phyloP scores from a whole-genome alignment of 2,113 vertebrate genomes.

The Puma concolor region DNA sequence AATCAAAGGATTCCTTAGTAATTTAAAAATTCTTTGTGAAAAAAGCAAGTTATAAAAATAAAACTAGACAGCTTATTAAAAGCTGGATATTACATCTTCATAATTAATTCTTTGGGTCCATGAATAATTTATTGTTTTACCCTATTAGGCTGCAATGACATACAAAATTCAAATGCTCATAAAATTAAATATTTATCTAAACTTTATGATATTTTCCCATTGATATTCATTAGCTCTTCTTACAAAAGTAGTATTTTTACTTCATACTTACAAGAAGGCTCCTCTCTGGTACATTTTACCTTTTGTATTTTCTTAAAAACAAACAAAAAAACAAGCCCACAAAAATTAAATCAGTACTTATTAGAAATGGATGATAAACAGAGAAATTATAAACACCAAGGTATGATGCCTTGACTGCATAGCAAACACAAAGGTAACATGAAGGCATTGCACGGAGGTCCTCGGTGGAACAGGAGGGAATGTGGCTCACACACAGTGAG shows the following conservation, averaged over 20 bases:
- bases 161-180: constrained; percentile 38
- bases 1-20: constrained; percentile 33
- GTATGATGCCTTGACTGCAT: constrained; percentile 60
- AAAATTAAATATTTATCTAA: constrained; percentile 63
- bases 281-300: constrained; percentile 80
- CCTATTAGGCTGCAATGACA: background rate
- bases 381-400: constrained; percentile 68
- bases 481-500: background rate
- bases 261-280: constrained; percentile 81
- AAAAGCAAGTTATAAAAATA: constrained; percentile 13
- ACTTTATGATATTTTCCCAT: constrained; percentile 53
- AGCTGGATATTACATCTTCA: constrained; percentile 17
- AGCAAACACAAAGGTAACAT: constrained; percentile 63
- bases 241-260: constrained; percentile 76
- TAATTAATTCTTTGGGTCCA: constrained; percentile 39
- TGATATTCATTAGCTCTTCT: constrained; percentile 72
- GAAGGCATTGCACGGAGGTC: background rate
- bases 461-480: background rate
- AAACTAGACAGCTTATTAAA: constrained; percentile 8
- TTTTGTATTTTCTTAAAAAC: constrained; percentile 82
- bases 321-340: constrained; percentile 80
- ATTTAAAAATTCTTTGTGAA: constrained; percentile 27
- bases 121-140: constrained; percentile 33
- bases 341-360: constrained; percentile 82
- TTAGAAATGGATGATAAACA: constrained; percentile 69